A percentile compares a stretch with the other conserved stretches of the same genome.
These are phyloP conservation scores for Eulacestoma nigropectus DNA, from an alignment of 2,113 vertebrate species.

Conservation along the genomic window DNA sequence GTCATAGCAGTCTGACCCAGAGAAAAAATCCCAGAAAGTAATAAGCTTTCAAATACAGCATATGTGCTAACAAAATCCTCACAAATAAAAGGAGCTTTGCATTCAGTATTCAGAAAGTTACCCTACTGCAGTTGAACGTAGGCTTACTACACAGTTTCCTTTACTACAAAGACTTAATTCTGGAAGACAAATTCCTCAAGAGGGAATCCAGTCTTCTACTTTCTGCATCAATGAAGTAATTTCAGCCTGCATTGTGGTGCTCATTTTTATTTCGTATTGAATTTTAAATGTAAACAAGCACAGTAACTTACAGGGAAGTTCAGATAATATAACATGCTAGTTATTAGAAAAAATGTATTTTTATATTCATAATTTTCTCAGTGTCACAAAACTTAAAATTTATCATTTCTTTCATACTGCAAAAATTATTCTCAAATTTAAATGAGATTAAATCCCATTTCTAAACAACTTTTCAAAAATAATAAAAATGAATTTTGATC, in stretches of 20 bases:
- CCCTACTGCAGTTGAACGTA: background rate
- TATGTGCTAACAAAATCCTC: background rate
- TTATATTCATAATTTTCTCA: background rate
- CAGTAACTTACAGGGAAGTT: background rate
- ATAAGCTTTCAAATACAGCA: background rate
- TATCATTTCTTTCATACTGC: background rate
- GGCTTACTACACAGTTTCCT: background rate
- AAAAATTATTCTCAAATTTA: background rate
- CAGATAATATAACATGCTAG: background rate
- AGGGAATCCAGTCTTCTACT: background rate
- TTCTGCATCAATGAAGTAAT: background rate
- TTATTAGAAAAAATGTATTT: background rate
- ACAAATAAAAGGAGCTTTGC: background rate
- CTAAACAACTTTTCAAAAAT: background rate
- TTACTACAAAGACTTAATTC: background rate
- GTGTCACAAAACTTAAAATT: background rate
- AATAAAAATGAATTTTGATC: background rate
- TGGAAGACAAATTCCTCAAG: background rate
- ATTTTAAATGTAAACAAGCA: background rate
- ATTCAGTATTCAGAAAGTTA: background rate
- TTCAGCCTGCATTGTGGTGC: background rate
- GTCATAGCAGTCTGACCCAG: background rate
- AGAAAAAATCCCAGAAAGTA: background rate
- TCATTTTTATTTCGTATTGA: background rate
- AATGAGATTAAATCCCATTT: background rate